Evolutionary conservation across 1,140 invertebrate species (phyloP), one percentile per base, ranked within the genome.

Genomic region (Psix sp.): DNA sequence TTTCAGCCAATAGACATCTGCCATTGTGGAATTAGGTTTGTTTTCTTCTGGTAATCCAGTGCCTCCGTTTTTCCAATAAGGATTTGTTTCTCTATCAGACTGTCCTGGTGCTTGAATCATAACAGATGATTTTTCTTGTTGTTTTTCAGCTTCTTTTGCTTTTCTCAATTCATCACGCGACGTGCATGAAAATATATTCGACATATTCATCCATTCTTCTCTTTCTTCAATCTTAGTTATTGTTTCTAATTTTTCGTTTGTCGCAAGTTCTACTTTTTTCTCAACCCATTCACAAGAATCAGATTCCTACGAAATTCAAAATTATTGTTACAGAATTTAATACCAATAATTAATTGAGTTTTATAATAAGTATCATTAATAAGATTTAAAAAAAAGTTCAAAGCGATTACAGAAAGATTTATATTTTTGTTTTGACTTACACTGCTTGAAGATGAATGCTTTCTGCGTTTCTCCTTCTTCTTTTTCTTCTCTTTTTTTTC

Each of bases 31-130:
- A 26, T 20, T 71, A 36, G 42, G 76, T 20, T 11, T 65, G 17
- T 67, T 75, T 33, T 48, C 40, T 54, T 67, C 35, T 42, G 82
- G 95, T 48, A 97, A 82, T 10, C 96, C 96, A 38, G 88, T 91
- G 7, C 96, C 96, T 54, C 94, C 94, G 86, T 93, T 88, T 89
- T 95, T 96, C 95, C 95, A 97, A 83, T 96, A 95, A 1, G 95
- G 96, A 90, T 98, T 98, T 38, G 97, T 86, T 88, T 98, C 96
- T 77, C 90, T 88, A 1, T 79, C 82, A 79, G 92, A 92, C 66
- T 92, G 92, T 1, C 92, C 91, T 29, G 93, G 92, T 89, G 95
- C 88, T 75, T 92, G 78, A 18, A 84, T 67, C 20, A 82, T 77
- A 15, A 29, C 91, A 65, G 90, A 88, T 66, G 90, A 88, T 66